Evolutionary conservation across 2,113 vertebrate genomes (phyloP).

Genomic region (Mastomys coucha): DNA sequence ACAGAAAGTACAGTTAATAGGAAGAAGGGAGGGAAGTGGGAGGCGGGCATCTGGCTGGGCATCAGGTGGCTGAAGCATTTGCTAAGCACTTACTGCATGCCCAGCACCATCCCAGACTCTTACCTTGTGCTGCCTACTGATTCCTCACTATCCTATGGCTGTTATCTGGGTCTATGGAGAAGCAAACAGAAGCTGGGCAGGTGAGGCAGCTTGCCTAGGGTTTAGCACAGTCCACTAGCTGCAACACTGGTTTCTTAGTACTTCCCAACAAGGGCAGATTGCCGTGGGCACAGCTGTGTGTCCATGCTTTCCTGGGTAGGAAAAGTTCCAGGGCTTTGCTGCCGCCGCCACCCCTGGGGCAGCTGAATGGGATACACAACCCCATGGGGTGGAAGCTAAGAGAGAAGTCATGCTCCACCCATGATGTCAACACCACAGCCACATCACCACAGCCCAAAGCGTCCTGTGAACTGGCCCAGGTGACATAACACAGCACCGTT

Average conservation of each 20-base stretch:
- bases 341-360: neutral
- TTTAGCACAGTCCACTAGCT: neutral
- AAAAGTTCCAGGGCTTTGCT: neutral
- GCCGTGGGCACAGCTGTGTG: fast-evolving
- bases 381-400: neutral
- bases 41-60: fast-evolving
- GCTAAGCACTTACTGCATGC: neutral
- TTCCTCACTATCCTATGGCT: neutral
- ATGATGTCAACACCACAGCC: neutral
- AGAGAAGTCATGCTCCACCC: fast-evolving
- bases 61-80: fast-evolving
- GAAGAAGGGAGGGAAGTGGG: neutral
- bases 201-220: neutral
- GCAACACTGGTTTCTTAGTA: neutral
- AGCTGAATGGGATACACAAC: neutral
- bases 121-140: too few relatives aligned
- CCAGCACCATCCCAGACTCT: neutral
- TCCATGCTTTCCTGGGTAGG: neutral
- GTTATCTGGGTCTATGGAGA: neutral
- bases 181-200: neutral
- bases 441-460: neutral
- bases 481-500: neutral
- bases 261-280: neutral
- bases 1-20: too few relatives aligned
- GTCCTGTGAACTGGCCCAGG: neutral